These are phyloP conservation scores for Rhabdomys dilectus DNA, from an alignment of 2,113 vertebrate species.

Conservation along the genomic window DNA sequence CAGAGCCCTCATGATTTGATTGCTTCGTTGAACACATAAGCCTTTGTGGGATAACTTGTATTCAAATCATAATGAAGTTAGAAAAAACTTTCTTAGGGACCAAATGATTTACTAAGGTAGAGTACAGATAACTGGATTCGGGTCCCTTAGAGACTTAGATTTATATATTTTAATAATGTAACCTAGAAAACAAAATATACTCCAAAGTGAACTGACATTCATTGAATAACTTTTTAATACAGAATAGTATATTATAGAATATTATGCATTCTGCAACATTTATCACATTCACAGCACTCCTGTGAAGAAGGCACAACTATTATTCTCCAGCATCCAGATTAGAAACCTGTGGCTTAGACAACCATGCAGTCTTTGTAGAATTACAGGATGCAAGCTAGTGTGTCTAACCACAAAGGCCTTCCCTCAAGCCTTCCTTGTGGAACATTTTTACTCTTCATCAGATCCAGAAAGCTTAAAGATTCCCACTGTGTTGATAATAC, in stretches of 20 bases:
- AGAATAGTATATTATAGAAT: neutral
- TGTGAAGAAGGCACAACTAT: neutral
- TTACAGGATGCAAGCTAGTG: neutral
- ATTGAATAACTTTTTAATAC: neutral
- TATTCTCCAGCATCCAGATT: neutral
- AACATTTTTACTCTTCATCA: neutral
- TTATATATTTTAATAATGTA: slow-evolving; percentile 47
- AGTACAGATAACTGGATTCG: neutral
- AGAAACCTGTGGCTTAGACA: neutral
- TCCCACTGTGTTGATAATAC: neutral
- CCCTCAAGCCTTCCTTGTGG: neutral
- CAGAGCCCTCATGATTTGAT: neutral
- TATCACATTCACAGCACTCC: neutral
- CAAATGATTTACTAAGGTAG: neutral
- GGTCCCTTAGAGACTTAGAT: neutral
- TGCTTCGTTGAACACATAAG: neutral
- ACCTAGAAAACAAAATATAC: neutral
- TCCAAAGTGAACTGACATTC: slow-evolving; percentile 2
- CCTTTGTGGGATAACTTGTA: neutral
- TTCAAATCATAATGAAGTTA: neutral
- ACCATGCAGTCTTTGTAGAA: neutral
- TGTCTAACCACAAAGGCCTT: neutral
- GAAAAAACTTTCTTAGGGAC: neutral
- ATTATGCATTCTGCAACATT: neutral
- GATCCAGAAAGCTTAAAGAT: slow-evolving; percentile 25